A percentile compares a stretch with the other conserved stretches of the same genome.
Conservation (phyloP, 2,113 vertebrate species). For the Tragulus kanchil region DNA sequence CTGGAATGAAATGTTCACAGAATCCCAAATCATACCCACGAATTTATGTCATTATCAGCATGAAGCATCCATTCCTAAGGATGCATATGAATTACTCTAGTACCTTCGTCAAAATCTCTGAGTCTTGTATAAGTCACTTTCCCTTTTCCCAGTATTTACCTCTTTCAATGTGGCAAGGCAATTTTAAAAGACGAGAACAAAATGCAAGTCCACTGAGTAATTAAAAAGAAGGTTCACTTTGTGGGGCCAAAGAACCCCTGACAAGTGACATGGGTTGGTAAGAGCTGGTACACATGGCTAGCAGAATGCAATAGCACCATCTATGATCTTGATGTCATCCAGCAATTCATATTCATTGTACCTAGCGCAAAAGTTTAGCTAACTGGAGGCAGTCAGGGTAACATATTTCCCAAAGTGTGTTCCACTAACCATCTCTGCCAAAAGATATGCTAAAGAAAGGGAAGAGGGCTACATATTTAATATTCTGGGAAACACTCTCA, state of each 20-base stretch:
- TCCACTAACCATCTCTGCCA: neutral
- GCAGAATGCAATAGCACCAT: neutral
- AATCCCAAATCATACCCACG: neutral
- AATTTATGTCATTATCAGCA: conserved; percentile 23
- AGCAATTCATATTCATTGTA: neutral
- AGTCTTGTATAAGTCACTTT: neutral
- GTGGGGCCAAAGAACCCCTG: neutral
- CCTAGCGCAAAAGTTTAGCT: neutral
- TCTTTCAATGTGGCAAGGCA: neutral
- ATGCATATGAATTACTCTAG: neutral
- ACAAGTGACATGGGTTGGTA: neutral
- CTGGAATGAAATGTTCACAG: conserved; percentile 25
- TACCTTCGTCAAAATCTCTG: neutral
- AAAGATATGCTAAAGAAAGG: neutral
- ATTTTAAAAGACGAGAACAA: conserved; percentile 10
- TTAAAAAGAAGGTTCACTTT: neutral
- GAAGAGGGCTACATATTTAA: neutral
- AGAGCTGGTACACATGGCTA: neutral
- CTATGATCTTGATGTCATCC: neutral
- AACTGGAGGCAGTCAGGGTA: neutral
- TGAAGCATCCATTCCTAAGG: neutral
- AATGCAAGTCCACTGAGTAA: neutral
- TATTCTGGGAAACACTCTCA: neutral
- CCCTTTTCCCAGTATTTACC: neutral
- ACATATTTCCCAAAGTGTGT: neutral